These are phyloP conservation scores for Himantopus leucocephalus DNA, from an alignment of 2,113 vertebrate species.

Conservation along the genomic window DNA sequence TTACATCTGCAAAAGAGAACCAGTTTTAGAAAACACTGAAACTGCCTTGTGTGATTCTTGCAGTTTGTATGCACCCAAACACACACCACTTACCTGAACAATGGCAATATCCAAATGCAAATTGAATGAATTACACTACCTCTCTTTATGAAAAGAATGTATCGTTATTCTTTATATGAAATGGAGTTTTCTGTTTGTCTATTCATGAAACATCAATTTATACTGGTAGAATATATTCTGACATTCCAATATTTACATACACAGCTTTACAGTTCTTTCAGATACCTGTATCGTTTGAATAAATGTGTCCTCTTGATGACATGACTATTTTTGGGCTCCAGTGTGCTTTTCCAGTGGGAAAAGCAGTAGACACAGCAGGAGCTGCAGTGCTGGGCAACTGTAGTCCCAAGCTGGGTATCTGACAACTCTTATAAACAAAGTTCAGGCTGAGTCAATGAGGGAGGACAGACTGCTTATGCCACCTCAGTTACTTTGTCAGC, in stretches of 20 bases:
- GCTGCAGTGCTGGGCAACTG: background rate
- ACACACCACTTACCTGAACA: background rate
- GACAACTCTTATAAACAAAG: background rate
- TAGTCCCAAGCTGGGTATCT: background rate
- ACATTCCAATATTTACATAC: background rate
- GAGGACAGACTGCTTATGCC: too few species aligned
- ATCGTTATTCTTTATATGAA: background rate
- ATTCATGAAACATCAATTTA: background rate
- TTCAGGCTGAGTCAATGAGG: too few species aligned
- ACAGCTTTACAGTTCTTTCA: background rate
- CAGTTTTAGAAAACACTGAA: background rate
- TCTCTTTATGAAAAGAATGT: background rate
- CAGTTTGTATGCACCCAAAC: background rate
- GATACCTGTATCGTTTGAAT: background rate
- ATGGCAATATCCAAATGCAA: conserved; percentile 5
- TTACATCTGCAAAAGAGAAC: background rate
- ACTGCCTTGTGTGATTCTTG: background rate
- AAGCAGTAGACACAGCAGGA: background rate
- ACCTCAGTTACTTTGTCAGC: too few species aligned
- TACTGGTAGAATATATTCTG: background rate
- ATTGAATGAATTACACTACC: background rate
- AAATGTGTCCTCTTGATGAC: background rate
- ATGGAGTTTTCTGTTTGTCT: background rate
- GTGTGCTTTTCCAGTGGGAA: background rate
- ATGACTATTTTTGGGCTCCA: background rate